Percentiles rank a stretch among this genome's conserved stretches.
Evolutionary conservation across 2,888 invertebrate genomes (phyloP).

Genomic region (Sarcophaga variegata): DNA sequence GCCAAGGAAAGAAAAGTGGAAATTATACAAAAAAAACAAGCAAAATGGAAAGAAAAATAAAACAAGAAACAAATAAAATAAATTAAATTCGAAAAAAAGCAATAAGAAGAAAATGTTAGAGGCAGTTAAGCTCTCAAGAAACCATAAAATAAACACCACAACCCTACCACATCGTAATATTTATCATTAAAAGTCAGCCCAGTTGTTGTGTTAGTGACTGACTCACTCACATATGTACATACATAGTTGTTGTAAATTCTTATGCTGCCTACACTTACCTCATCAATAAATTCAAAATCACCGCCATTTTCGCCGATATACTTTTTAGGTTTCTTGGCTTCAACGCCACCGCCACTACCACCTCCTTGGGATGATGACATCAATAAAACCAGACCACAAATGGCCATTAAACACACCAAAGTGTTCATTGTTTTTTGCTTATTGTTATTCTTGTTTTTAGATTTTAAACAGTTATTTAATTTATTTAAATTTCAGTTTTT

Average conservation of each 20-base stretch:
- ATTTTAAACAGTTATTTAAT: not conserved
- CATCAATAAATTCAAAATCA: conserved; percentile 90
- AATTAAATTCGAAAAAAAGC: not conserved
- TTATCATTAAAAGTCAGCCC: not conserved
- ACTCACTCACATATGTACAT: not conserved
- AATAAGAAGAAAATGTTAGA: conserved; percentile 8
- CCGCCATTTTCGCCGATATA: conserved; percentile 87
- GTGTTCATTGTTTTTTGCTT: conserved; percentile 76
- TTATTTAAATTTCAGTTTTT: not conserved
- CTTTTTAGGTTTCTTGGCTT: conserved; percentile 85
- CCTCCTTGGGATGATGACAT: conserved; percentile 79
- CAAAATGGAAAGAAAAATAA: not conserved
- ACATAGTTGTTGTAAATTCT: not conserved
- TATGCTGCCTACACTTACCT: conserved; percentile 83
- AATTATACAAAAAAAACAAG: not conserved
- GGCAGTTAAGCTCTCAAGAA: conserved; percentile 53
- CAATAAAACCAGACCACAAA: conserved; percentile 80
- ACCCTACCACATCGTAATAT: conserved; percentile 3
- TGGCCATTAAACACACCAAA: conserved; percentile 78
- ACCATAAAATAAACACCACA: conserved; percentile 51
- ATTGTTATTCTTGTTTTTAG: not conserved
- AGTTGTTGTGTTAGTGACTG: conserved; percentile 13
- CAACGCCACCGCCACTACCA: conserved; percentile 74
- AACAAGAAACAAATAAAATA: conserved; percentile 3
- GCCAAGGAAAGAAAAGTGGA: conserved; percentile 2